Conservation (phyloP, 2,797 vertebrate genomes). For the Mormyrus proboscirostris region DNA sequence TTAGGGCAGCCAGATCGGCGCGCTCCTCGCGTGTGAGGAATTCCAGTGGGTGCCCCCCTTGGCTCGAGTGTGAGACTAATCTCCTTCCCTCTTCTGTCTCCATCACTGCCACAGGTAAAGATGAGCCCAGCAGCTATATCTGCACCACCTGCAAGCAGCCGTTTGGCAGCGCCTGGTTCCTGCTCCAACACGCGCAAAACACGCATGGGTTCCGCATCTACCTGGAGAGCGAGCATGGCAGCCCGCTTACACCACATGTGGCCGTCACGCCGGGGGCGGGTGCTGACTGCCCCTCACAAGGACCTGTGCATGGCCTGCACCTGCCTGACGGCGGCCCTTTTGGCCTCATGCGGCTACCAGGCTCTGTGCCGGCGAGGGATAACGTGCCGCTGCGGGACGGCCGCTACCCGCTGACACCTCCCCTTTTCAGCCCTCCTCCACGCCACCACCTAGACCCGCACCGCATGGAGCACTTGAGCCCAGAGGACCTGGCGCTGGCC, state of each 20-base stretch:
- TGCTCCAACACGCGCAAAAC: slow-evolving; percentile 98
- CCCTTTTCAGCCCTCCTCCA: slow-evolving; percentile 93
- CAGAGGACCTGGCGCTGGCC: slow-evolving; percentile 92
- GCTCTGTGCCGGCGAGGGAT: slow-evolving; percentile 85
- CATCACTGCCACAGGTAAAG: slow-evolving; percentile 83
- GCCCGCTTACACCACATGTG: slow-evolving; percentile 90
- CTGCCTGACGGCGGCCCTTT: slow-evolving; percentile 94
- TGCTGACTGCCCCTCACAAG: slow-evolving; percentile 92
- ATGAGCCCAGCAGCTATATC: slow-evolving; percentile 97
- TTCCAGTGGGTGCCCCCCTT: slow-evolving; percentile 20
- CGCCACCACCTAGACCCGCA: slow-evolving; percentile 86
- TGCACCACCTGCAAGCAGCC: slow-evolving; percentile 98
- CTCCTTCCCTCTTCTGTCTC: slow-evolving; percentile 54
- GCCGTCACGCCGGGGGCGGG: slow-evolving; percentile 92
- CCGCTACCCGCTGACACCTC: slow-evolving; percentile 89
- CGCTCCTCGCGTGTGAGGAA: not conserved
- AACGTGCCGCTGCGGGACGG: slow-evolving; percentile 78
- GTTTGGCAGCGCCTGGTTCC: slow-evolving; percentile 98
- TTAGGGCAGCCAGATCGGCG: not conserved
- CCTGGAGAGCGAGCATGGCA: slow-evolving; percentile 95
- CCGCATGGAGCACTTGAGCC: slow-evolving; percentile 84
- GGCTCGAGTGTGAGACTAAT: slow-evolving; percentile 23
- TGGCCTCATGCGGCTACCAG: slow-evolving; percentile 91
- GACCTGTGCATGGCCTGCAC: slow-evolving; percentile 89
- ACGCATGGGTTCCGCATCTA: slow-evolving; percentile 97